Base-by-base conservation (phyloP, 2,113 vertebrate species). In the Synchiropus splendidus region DNA sequence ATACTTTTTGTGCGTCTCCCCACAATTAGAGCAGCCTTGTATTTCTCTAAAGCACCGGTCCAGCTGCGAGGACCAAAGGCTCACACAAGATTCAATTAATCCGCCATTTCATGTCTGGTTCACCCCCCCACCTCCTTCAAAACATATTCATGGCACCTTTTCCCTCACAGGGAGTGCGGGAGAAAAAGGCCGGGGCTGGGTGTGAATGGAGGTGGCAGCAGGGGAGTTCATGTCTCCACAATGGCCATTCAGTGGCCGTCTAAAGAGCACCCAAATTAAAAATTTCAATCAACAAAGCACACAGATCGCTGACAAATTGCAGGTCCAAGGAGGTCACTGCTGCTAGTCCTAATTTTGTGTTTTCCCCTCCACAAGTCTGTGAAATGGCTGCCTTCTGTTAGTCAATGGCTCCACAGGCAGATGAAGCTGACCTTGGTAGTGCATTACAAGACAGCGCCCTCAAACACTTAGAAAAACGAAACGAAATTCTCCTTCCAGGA, bases 21-120 rank as follows among this genome's bases (percentile, higher is more conserved):
- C 60, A 82, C 90, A 96, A 92, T 94, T 90, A 93, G 86, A 86
- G 87, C 89, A 88, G 83, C 83, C 72, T 74, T 83, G 86, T 86
- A 85, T 87, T 88, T 83, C 87, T 88, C 81, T 85, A 91, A 92
- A 92, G 87, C 80, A 81, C 79, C 82, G 80, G 81, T 90, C 88
- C 85, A 88, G 87, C 84, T 83, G 78, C 75, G 76, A 86, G 80
- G 81, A 84, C 87, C 89, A 90, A 90, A 88, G 86, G 83, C 84
- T 87, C 80, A 84, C 86, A 89, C 86, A 81, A 89, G 88, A 90
- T 92, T 93, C 89, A 93, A 92, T 92, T 94, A 97, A 94, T 95
- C 88, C 83, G 85, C 82, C 87, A 92, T 90, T 93, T 93, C 82
- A 88, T 86, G 87, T 89, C 86, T 86, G 74, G 83, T 86, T 86